These are phyloP conservation scores for Seriola aureovittata DNA, from an alignment of 2,113 vertebrate species.

Conservation along the genomic window DNA sequence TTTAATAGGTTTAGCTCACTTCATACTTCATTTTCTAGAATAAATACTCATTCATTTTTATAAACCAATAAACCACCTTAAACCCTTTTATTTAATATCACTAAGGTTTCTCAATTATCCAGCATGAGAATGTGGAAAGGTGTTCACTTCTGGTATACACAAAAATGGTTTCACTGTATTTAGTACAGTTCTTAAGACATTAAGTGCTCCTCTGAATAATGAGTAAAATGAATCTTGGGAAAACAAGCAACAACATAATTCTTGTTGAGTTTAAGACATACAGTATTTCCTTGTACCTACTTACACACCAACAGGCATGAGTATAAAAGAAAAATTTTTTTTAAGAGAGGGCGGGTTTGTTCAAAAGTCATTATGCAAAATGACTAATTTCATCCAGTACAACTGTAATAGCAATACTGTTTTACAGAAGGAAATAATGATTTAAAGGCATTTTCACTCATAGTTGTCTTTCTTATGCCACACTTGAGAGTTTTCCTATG, in stretches of 20 bases:
- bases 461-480: conserved; percentile 17
- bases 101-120: conserved; percentile 42
- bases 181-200: conserved; percentile 59
- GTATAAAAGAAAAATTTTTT: conserved; percentile 43
- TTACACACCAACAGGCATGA: conserved; percentile 55
- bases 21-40: conserved; percentile 58
- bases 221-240: conserved; percentile 35
- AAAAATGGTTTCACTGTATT: conserved; percentile 60
- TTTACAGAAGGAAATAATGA: conserved; percentile 28
- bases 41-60: conserved; percentile 50
- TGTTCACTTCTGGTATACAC: conserved; percentile 60
- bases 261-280: conserved; percentile 41
- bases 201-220: conserved; percentile 52
- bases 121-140: conserved; percentile 60
- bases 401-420: conserved; percentile 36
- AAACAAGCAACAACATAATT: conserved; percentile 43
- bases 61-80: conserved; percentile 42
- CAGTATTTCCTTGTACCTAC: conserved; percentile 46
- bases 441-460: conserved; percentile 59
- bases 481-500: conserved; percentile 19
- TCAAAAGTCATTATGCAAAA: conserved; percentile 48
- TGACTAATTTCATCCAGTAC: conserved; percentile 23
- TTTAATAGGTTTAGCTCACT: conserved; percentile 57
- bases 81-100: conserved; percentile 36
- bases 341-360: conserved; percentile 22